These are phyloP conservation scores for Dynastes maya DNA, from an alignment of 2,888 invertebrate species.

Conservation along the genomic window DNA sequence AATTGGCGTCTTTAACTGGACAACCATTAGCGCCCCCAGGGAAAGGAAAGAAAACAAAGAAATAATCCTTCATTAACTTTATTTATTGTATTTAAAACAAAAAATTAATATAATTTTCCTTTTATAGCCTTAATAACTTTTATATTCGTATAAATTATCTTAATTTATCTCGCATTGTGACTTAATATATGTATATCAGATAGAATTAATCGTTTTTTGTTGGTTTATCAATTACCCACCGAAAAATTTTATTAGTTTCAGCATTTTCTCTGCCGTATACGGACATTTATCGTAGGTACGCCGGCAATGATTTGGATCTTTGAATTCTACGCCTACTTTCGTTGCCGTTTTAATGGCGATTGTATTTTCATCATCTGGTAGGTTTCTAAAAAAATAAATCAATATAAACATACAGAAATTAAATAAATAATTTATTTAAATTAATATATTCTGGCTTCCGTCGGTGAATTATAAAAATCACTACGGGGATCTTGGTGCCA, in stretches of 20 bases:
- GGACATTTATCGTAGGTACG: constrained; percentile 66
- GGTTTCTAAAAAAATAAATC: neutral
- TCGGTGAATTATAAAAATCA: too few relatives aligned
- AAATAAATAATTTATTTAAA: neutral
- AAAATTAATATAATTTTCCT: neutral
- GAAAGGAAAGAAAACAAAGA: constrained; percentile 65
- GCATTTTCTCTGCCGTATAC: constrained; percentile 66
- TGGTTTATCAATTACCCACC: neutral
- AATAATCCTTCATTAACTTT: constrained; percentile 30
- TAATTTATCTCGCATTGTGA: constrained; percentile 11
- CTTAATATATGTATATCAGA: constrained; percentile 3
- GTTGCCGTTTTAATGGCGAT: constrained; percentile 62
- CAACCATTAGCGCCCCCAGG: constrained; percentile 57
- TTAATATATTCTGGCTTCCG: neutral
- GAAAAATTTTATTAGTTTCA: constrained; percentile 55
- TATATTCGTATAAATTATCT: constrained; percentile 5
- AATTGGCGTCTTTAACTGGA: constrained; percentile 71
- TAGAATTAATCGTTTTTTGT: neutral
- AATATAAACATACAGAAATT: neutral
- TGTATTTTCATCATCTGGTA: neutral
- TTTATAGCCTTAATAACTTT: neutral
- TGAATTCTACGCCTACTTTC: constrained; percentile 60
- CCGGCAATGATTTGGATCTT: constrained; percentile 61
- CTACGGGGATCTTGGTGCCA: too few relatives aligned
- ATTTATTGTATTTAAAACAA: constrained; percentile 2